A percentile compares a stretch with the other conserved stretches of the same genome.
These are phyloP conservation scores for Marasmarcha lunaedactyla DNA, from an alignment of 2,888 invertebrate genomes.

Conservation along the genomic window DNA sequence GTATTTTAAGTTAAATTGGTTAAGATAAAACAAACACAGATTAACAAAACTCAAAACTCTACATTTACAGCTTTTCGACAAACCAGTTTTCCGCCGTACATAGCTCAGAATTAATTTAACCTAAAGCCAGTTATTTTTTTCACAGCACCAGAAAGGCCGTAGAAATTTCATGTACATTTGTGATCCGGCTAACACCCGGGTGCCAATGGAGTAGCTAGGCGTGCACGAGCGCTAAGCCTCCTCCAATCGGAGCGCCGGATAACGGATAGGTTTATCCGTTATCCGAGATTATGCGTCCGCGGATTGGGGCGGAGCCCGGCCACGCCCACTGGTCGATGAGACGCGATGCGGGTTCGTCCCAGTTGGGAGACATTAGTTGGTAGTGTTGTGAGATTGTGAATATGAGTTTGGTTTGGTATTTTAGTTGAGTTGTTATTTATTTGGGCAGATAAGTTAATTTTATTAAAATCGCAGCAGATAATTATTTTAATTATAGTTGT, in stretches of 20 bases:
- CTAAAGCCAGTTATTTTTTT: too few relatives aligned
- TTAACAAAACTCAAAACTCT: too few relatives aligned
- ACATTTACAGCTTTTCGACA: too few relatives aligned
- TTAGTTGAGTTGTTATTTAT: too few relatives aligned
- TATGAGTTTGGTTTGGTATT: not conserved
- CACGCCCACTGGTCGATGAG: slow-evolving; percentile 64
- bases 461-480: too few relatives aligned
- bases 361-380: not conserved
- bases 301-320: slow-evolving; percentile 53
- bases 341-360: slow-evolving; percentile 10
- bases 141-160: too few relatives aligned
- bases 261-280: slow-evolving; percentile 58
- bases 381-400: not conserved
- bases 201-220: slow-evolving; percentile 59
- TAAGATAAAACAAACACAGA: too few relatives aligned
- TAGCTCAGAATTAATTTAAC: too few relatives aligned
- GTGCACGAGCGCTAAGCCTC: slow-evolving; percentile 51
- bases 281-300: slow-evolving; percentile 64
- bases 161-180: too few relatives aligned
- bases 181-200: slow-evolving; percentile 56
- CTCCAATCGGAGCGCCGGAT: slow-evolving; percentile 41
- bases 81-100: too few relatives aligned
- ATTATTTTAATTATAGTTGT: too few relatives aligned
- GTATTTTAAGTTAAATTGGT: too few relatives aligned
- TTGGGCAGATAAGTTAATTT: not conserved